These are phyloP conservation scores for Syndactyla subalaris DNA, from an alignment of 2,797 vertebrate genomes.

Conservation along the genomic window DNA sequence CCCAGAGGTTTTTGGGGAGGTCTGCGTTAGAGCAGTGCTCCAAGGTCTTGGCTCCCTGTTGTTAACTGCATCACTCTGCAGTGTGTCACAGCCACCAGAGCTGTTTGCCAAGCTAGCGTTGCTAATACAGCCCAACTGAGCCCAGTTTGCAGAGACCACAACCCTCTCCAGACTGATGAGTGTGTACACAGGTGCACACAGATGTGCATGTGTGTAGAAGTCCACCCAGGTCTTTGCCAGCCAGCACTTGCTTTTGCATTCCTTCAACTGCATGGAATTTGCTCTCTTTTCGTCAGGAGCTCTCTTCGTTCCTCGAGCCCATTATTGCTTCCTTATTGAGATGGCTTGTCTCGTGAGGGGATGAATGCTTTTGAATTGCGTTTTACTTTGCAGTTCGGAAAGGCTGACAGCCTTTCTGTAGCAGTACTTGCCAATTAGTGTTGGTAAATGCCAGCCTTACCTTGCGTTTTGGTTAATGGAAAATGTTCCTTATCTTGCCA, in stretches of 20 bases:
- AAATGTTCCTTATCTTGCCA: conserved; percentile 11
- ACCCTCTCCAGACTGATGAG: fast-evolving
- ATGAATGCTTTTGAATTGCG: not conserved
- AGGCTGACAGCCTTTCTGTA: not conserved
- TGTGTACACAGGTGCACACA: not conserved
- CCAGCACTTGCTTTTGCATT: not conserved
- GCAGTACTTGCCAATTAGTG: not conserved
- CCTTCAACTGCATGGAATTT: not conserved
- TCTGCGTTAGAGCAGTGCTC: not conserved
- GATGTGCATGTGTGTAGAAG: fast-evolving
- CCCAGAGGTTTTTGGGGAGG: not conserved
- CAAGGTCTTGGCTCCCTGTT: not conserved
- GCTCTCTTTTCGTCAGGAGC: not conserved
- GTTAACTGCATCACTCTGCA: not conserved
- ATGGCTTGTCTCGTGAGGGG: not conserved
- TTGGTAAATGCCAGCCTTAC: not conserved
- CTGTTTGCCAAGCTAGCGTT: not conserved
- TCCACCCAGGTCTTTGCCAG: not conserved
- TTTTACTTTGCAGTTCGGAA: not conserved
- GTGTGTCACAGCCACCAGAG: not conserved
- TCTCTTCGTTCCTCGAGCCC: not conserved
- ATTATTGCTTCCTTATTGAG: not conserved
- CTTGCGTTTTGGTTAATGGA: conserved; percentile 1
- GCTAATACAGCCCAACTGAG: not conserved
- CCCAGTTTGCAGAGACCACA: not conserved